phyloP scores from a whole-genome alignment of 2,797 vertebrate genomes.

The Eulemur albifrons region DNA sequence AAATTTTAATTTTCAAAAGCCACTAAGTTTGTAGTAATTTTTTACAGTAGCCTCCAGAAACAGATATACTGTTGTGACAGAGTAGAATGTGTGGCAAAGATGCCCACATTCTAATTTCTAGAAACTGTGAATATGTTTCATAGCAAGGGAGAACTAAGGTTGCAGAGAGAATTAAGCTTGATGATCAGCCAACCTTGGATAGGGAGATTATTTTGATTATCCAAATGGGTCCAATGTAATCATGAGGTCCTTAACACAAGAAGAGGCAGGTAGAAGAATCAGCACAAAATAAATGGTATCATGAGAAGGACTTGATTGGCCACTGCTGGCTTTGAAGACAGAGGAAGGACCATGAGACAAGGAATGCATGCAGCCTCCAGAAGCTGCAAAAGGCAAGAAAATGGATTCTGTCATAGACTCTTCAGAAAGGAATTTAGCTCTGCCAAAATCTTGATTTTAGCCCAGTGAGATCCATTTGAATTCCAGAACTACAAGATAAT shows the following conservation, averaged over 20 bases:
- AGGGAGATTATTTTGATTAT: neutral
- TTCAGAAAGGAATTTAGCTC: neutral
- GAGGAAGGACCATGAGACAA: neutral
- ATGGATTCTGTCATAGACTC: neutral
- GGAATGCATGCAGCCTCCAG: neutral
- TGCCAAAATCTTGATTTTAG: neutral
- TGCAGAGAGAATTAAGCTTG: neutral
- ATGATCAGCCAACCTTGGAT: neutral
- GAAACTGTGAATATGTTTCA: neutral
- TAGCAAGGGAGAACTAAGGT: neutral
- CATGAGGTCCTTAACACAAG: neutral
- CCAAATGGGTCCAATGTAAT: neutral
- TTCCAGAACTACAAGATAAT: neutral
- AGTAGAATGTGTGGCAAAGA: neutral
- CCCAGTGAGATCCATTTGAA: neutral
- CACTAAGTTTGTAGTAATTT: neutral
- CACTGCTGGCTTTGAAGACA: neutral
- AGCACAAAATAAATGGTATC: neutral
- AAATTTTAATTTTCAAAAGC: constrained; percentile 13
- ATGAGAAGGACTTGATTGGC: neutral
- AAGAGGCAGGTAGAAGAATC: neutral
- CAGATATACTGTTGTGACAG: neutral
- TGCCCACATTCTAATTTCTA: neutral
- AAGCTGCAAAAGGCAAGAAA: neutral
- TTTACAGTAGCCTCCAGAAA: neutral